These are phyloP conservation scores for human (Homo sapiens) DNA, from an alignment of 2,113 vertebrate species.

Conservation along the genomic window GRCh38 chr13:77156501-77157000, in stretches of 20 bases:
- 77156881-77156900: not conserved
- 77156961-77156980: not conserved
- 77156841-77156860: not conserved
- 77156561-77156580: not conserved
- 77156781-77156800: not conserved
- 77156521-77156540: not conserved
- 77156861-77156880: not conserved
- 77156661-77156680: not conserved
- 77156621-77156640: not conserved
- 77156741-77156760: not conserved
- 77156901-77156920: not conserved
- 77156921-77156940: not conserved
- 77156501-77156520: not conserved
- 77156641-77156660: not conserved
- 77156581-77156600: not conserved
- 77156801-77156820: not conserved
- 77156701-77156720: not conserved
- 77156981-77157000: not conserved
- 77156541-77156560: not conserved
- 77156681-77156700: not conserved
- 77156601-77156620: not conserved
- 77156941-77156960: slow-evolving; percentile 36
- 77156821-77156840: not conserved
- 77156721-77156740: not conserved
- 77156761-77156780: not conserved